Base-by-base conservation (phyloP, 2,888 invertebrate species). In the Zygaena filipendulae region DNA sequence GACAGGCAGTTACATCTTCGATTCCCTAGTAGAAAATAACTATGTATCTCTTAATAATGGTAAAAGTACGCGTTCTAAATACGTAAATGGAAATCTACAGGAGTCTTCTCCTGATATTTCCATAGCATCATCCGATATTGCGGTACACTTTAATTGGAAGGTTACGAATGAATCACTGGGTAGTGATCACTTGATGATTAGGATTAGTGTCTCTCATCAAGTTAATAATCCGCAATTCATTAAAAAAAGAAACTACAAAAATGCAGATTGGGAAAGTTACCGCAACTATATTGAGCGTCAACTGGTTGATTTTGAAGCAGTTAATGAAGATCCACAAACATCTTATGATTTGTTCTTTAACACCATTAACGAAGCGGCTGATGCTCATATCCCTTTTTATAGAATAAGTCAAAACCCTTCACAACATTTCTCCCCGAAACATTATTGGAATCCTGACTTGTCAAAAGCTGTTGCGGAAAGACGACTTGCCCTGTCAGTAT, bases 381-480 rank as follows among this genome's bases (percentile, higher is more conserved):
- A 35, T 21, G 13, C 8, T 11, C 9, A 10, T 21, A 38, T 35
- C 3, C 38, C 36, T 3, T 25, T 21, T 9, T 21, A 11, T 13
- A 36, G 32, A 28, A 19, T 30, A 10, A 21, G 9, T 19, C 11
- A 20, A 11, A 25, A 12, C 4, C 20, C 23, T 4, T n/a, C 3
- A 5, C 11, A 16, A 1, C 31, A 35, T 19, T 42, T 43, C 25
- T 24, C 2, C 4, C 36, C 43, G 1, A 41, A 38, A 29, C 24
- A 19, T 4, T 40, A 35, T 22, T 40, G 42, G 43, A 33, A 22
- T n/a, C 13, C 35, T 0, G 5, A 18, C 3, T 11, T 44, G 2
- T 42, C 42, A 1, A 30, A 29, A 26, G 18, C 27, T 11, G 36
- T 42, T 3, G 42, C 44, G 2, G n/a, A 35, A 6, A 16, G 38